Base-by-base conservation (phyloP, 2,888 invertebrate species). In the Catocala nupta region DNA sequence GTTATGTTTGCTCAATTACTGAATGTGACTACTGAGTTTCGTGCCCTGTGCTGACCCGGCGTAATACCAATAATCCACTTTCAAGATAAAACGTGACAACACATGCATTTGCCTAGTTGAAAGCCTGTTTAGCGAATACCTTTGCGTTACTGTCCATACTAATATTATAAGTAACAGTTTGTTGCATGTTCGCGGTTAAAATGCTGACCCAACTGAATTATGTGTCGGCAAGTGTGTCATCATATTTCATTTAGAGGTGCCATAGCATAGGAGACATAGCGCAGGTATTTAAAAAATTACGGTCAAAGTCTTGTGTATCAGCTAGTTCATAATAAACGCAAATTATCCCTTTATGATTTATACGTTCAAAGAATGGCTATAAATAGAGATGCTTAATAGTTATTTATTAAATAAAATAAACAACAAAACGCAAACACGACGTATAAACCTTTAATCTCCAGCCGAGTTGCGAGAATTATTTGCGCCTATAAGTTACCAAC, bases 1-100 rank as follows among this genome's bases (percentile, higher is more conserved):
- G 75, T 75, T 77, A 77, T 63, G 62, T 73, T 63, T 66, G 63
- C 68, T 66, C 74, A 73, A 70, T 77, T 77, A 68, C 68, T 63
- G 68, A 68, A 77, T 64, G 68, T 54, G 62, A 70, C 70, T 57
- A 58, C 25, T 33, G 48, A 61, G 63, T 62, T 64, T 61, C 49
- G 61, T 70, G 70, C 77, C 74, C 75, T 73, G 66, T 65, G 59
- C 52, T 75, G 74, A 74, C 70, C 77, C 64, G 63, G 63, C 74
- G 66, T 73, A 62, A 64, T 51, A 73, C 61, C 57, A 54, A 67
- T 63, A 65, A 61, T 67, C 69, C 56, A 61, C 64, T 61, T 66
- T 55, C 56, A 34, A 42, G 60, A 63, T 55, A 71, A 71, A 34
- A 75, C 68, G 62, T 71, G 68, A 64, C 65, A 39, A 59, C 33